Evolutionary conservation across 2,797 vertebrate species (phyloP).

Genomic region (Malacoctenus gilli): DNA sequence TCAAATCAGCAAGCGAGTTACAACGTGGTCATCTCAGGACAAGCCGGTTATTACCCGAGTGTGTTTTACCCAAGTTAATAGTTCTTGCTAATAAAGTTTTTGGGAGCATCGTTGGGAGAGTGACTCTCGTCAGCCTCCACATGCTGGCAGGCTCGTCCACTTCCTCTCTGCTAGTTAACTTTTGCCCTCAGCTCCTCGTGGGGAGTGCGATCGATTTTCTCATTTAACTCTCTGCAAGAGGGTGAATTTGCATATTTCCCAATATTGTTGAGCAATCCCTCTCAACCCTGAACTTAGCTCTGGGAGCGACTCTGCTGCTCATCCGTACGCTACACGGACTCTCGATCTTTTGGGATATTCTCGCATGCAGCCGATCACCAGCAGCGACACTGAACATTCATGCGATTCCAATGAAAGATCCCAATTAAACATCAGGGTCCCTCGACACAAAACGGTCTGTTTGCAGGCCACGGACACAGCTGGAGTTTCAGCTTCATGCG

Average conservation of each 20-base stretch:
- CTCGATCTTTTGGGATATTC: slow-evolving; percentile 7
- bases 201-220: too few relatives aligned
- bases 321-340: slow-evolving; percentile 19
- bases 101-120: too few relatives aligned
- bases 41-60: too few relatives aligned
- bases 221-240: not conserved
- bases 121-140: too few relatives aligned
- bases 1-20: too few relatives aligned
- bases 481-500: slow-evolving; percentile 20
- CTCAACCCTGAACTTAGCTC: slow-evolving; percentile 10
- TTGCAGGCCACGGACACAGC: slow-evolving; percentile 35
- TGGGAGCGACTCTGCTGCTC: not conserved
- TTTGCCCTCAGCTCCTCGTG: not conserved
- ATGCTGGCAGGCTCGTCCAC: not conserved
- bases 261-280: not conserved
- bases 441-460: slow-evolving; percentile 5
- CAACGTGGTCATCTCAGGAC: too few relatives aligned
- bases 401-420: slow-evolving; percentile 33
- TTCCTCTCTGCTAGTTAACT: not conserved
- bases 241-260: not conserved
- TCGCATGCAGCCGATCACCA: slow-evolving; percentile 23
- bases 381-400: slow-evolving; percentile 20
- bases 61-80: too few relatives aligned
- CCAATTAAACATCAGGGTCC: slow-evolving; percentile 25
- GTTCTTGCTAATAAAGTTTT: too few relatives aligned